Conservation (phyloP, 1,140 invertebrate genomes). For the Calliphora vicina region DNA sequence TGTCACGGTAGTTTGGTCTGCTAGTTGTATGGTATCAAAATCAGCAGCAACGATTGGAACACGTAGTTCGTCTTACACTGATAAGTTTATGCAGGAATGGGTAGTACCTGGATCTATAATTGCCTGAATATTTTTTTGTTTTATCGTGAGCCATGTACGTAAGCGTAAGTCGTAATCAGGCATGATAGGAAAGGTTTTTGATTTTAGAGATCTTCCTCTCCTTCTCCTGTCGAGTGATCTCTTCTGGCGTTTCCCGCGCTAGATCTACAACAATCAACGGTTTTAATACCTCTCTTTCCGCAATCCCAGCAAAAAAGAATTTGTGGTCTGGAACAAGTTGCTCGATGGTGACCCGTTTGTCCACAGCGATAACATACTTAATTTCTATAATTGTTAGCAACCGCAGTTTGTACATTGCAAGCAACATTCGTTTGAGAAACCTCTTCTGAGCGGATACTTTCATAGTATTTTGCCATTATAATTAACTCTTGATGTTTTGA, state of each 20-base stretch:
- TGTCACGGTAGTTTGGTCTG: neutral
- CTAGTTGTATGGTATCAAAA: neutral
- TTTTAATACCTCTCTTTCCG: neutral
- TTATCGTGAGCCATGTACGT: neutral
- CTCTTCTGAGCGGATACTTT: neutral
- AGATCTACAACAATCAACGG: neutral
- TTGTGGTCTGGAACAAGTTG: neutral
- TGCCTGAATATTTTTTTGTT: neutral
- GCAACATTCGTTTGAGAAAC: neutral
- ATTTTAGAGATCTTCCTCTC: neutral
- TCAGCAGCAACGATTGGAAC: neutral
- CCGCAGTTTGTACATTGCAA: neutral
- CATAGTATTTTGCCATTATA: neutral
- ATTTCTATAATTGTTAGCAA: neutral
- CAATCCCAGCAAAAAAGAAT: conserved; percentile 1
- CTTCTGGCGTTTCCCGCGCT: neutral
- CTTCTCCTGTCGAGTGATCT: neutral
- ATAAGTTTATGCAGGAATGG: neutral
- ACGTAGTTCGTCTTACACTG: neutral
- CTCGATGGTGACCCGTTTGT: neutral
- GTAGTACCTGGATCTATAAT: neutral
- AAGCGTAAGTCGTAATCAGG: neutral
- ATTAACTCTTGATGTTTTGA: neutral
- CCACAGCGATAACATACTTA: neutral
- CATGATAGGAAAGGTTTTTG: neutral